Evolutionary conservation across 1,140 invertebrate genomes (phyloP).

Genomic region (Drosophila santomea): DNA sequence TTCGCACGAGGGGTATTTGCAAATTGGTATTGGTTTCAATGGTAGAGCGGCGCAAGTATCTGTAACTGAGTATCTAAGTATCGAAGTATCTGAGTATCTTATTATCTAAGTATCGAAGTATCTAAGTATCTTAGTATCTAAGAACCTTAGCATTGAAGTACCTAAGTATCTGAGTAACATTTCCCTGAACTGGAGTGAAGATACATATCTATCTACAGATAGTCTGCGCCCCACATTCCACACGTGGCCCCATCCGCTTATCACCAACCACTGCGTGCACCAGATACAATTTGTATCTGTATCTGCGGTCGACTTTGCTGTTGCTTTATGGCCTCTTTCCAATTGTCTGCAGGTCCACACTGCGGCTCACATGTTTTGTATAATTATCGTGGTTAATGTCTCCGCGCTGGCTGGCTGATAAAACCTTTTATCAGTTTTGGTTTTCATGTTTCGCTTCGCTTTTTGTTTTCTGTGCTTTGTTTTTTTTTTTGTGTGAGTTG

Average conservation of each 20-base stretch:
- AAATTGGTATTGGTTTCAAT: slow-evolving; percentile 21
- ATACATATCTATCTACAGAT: slow-evolving; percentile 42
- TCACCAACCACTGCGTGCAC: slow-evolving; percentile 4
- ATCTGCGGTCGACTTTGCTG: slow-evolving; percentile 38
- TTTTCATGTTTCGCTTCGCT: slow-evolving; percentile 13
- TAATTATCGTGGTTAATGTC: slow-evolving; percentile 82
- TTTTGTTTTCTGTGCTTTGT: slow-evolving; percentile 38
- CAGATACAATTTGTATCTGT: slow-evolving; percentile 35
- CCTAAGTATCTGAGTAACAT: slow-evolving; percentile 6
- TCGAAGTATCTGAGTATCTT: slow-evolving; percentile 3
- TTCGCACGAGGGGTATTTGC: slow-evolving; percentile 19
- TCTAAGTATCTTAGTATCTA: neutral
- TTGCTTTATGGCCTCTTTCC: slow-evolving; percentile 25
- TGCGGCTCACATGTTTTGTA: slow-evolving; percentile 74
- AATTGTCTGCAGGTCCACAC: slow-evolving; percentile 48
- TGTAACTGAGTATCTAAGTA: neutral
- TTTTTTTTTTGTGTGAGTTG: slow-evolving; percentile 6
- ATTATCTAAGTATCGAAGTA: neutral
- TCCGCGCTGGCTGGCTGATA: slow-evolving; percentile 54
- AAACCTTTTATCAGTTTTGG: slow-evolving; percentile 36
- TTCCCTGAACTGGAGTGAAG: slow-evolving; percentile 30
- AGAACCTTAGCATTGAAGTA: too few species aligned
- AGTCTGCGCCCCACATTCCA: slow-evolving; percentile 28
- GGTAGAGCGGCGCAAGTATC: neutral
- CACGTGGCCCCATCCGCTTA: slow-evolving; percentile 27